phyloP scores from a whole-genome alignment of 2,113 vertebrate genomes.

The Pomatorhinus ruficollis region DNA sequence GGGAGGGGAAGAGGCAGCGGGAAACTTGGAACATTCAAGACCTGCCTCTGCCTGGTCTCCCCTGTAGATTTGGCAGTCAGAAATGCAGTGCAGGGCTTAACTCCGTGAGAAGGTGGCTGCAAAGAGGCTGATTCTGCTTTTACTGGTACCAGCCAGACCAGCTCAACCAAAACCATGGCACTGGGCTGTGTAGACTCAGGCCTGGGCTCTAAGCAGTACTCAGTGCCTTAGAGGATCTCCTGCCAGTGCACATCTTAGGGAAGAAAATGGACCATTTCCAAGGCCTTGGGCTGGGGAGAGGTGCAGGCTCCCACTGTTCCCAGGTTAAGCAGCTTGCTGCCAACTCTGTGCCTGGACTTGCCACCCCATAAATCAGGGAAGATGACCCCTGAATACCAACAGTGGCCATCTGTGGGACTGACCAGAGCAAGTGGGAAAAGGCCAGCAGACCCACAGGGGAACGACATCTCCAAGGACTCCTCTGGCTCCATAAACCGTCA shows the following conservation, averaged over 20 bases:
- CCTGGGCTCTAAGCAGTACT: background rate
- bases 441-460: rapidly evolving
- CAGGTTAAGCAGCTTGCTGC: background rate
- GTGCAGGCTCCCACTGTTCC: background rate
- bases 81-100: background rate
- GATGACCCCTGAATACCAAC: background rate
- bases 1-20: rapidly evolving
- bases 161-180: background rate
- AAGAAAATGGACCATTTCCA: background rate
- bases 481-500: background rate
- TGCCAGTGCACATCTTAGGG: background rate
- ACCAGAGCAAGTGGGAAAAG: background rate
- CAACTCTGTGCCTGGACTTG: background rate
- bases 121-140: background rate
- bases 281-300: background rate
- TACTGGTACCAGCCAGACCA: background rate
- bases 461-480: rapidly evolving
- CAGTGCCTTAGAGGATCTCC: background rate
- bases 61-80: background rate
- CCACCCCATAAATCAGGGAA: rapidly evolving
- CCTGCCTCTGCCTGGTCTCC: background rate
- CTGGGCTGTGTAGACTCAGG: background rate
- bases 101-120: background rate
- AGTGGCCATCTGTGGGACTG: background rate
- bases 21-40: background rate